A percentile compares a stretch with the other conserved stretches of the same genome.
Evolutionary conservation across 1,140 invertebrate genomes (phyloP).

Genomic region (Condylostylus longicornis): DNA sequence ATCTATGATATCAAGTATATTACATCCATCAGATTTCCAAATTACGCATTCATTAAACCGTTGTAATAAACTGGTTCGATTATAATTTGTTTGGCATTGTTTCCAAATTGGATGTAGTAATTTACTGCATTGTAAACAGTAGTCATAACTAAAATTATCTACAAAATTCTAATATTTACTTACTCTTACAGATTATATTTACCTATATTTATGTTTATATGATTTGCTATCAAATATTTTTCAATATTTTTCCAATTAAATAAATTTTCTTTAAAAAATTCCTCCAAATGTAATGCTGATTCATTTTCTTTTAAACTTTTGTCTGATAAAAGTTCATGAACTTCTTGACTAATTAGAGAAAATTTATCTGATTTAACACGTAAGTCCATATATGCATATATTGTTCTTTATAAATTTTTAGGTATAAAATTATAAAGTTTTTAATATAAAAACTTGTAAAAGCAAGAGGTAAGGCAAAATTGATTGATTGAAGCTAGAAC

Average conservation of each 20-base stretch:
- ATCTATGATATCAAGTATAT: not conserved
- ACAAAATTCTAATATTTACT: not conserved
- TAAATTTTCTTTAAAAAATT: no score
- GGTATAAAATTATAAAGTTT: no score
- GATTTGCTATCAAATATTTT: not conserved
- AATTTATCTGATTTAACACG: no score
- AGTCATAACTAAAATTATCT: not conserved
- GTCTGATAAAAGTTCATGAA: no score
- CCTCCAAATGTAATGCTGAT: no score
- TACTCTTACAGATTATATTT: not conserved
- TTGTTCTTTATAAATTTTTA: no score
- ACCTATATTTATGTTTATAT: not conserved
- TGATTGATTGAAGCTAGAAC: no score
- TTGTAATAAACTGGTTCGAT: not conserved
- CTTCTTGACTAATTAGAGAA: no score
- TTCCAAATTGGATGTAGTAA: not conserved
- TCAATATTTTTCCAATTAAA: not conserved
- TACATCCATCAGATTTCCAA: not conserved
- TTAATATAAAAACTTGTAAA: no score
- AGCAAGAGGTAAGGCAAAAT: no score
- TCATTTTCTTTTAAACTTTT: no score
- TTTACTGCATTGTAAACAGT: not conserved
- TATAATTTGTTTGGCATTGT: not conserved
- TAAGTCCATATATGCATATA: no score
- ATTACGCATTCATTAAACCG: not conserved